phyloP scores from a whole-genome alignment of 2,797 vertebrate genomes.

The Gymnoscopelus braueri region DNA sequence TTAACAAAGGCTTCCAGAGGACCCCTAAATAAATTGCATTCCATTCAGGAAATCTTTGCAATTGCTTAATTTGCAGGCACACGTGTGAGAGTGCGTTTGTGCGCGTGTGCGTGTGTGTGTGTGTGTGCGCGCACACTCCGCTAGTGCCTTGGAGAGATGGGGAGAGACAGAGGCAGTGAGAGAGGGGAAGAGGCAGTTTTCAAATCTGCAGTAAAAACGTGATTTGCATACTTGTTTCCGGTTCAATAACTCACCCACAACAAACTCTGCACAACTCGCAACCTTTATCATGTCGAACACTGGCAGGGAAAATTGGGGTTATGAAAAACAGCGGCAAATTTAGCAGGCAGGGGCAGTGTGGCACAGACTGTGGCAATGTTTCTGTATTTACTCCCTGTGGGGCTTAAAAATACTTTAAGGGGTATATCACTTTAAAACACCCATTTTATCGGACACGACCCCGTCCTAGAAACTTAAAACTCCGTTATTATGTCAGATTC shows the following conservation, averaged over 20 bases:
- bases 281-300: constrained; percentile 32
- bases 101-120: not conserved
- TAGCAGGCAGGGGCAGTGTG: constrained; percentile 18
- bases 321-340: constrained; percentile 49
- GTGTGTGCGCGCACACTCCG: not conserved
- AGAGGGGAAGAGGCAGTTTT: constrained; percentile 18
- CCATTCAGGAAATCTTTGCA: constrained; percentile 19
- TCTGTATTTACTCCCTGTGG: constrained; percentile 41
- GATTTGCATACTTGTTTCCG: constrained; percentile 28
- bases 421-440: too few relatives aligned
- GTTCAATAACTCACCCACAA: constrained; percentile 40
- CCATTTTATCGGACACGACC: too few relatives aligned
- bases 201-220: constrained; percentile 17
- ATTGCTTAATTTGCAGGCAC: not conserved
- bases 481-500: too few relatives aligned
- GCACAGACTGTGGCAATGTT: constrained; percentile 25
- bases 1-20: constrained; percentile 35
- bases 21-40: constrained; percentile 34
- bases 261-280: constrained; percentile 31
- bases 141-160: not conserved
- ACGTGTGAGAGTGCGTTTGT: not conserved
- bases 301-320: constrained; percentile 48
- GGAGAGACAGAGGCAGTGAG: not conserved
- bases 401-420: not conserved
- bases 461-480: too few relatives aligned